These are phyloP conservation scores for Circaetus cinerascens DNA, from an alignment of 2,113 vertebrate species.

Conservation along the genomic window DNA sequence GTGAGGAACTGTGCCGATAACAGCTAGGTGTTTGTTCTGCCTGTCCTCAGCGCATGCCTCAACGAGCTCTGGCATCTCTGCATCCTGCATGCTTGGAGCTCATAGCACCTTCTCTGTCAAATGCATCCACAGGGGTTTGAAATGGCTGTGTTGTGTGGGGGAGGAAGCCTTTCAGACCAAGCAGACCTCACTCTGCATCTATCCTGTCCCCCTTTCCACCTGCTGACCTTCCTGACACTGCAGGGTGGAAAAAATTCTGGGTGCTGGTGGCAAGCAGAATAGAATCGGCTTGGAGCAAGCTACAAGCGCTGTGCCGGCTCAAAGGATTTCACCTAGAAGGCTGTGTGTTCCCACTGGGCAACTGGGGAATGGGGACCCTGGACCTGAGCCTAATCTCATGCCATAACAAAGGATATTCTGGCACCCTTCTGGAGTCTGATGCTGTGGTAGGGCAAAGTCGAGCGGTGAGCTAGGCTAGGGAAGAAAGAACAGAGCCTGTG, in stretches of 20 bases:
- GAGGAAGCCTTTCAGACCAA: neutral
- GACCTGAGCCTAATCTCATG: neutral
- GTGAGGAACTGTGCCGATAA: neutral
- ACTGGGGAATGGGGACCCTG: neutral
- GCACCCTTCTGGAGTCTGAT: conserved; percentile 6
- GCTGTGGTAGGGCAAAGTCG: neutral
- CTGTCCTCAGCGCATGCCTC: neutral
- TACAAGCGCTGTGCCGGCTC: rapidly evolving
- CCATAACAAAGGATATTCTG: neutral
- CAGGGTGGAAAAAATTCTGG: neutral
- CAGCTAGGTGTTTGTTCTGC: neutral
- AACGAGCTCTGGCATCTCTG: neutral
- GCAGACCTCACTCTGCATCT: neutral
- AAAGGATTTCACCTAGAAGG: neutral
- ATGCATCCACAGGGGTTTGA: neutral
- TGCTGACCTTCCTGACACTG: neutral
- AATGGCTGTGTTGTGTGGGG: neutral
- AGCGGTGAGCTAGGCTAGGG: neutral
- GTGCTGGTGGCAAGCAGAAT: neutral
- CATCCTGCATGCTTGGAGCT: neutral
- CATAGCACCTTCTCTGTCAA: neutral
- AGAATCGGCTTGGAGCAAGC: neutral
- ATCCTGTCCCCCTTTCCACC: neutral
- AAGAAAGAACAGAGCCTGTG: conserved; percentile 15
- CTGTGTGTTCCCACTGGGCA: neutral